Evolutionary conservation across 1,140 invertebrate species (phyloP).

Genomic region (Heliconius melpomene): DNA sequence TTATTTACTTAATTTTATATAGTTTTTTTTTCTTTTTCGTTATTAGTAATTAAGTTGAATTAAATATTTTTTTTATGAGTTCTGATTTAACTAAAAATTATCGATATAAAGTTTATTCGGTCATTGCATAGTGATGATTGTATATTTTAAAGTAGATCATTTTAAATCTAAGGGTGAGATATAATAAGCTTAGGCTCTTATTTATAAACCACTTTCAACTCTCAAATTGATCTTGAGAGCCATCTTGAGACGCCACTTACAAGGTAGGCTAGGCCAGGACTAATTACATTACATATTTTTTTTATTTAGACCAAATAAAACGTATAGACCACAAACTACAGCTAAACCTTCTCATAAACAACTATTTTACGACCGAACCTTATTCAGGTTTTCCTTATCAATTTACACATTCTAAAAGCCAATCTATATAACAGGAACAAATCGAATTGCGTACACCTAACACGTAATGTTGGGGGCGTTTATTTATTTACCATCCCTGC

Average conservation of each 20-base stretch:
- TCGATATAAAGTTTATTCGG: too few species aligned
- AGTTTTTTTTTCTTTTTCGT: not conserved
- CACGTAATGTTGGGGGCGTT: constrained; percentile 65
- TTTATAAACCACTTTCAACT: too few species aligned
- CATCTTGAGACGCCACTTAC: too few species aligned
- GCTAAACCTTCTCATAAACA: not conserved
- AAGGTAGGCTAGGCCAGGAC: too few species aligned
- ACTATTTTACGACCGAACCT: constrained; percentile 15
- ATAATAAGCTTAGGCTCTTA: too few species aligned
- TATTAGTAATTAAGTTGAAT: not conserved
- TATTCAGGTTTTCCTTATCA: constrained; percentile 31
- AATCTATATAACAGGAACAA: constrained; percentile 57
- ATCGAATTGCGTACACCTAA: constrained; percentile 71
- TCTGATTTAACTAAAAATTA: too few species aligned
- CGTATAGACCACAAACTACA: not conserved
- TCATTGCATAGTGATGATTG: too few species aligned
- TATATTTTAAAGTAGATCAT: too few species aligned
- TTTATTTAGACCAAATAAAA: not conserved
- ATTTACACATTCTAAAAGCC: constrained; percentile 66
- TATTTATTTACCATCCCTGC: constrained; percentile 73
- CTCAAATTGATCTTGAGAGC: too few species aligned
- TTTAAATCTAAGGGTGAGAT: too few species aligned
- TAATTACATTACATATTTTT: not conserved
- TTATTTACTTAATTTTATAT: not conserved
- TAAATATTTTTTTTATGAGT: not conserved